Evolutionary conservation across 2,113 vertebrate species (phyloP).

Genomic region (Scolopax mira): DNA sequence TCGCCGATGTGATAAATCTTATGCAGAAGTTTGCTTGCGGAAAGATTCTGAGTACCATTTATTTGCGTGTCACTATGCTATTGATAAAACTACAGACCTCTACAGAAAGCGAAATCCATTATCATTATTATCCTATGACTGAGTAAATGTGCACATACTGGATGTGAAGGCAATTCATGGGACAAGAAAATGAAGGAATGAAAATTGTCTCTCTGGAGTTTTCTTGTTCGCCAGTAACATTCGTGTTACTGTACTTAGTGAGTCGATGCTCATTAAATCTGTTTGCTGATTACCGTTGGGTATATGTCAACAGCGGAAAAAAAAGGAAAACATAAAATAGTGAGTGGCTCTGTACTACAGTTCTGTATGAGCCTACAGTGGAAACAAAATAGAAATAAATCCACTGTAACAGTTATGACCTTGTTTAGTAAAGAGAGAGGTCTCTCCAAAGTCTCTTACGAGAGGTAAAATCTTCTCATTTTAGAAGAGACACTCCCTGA

Average conservation of each 20-base stretch:
- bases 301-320: constrained; percentile 31
- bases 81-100: constrained; percentile 20
- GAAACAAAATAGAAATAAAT: constrained; percentile 2
- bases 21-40: constrained; percentile 44
- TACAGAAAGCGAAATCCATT: constrained; percentile 48
- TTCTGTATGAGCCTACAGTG: background rate
- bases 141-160: constrained; percentile 42
- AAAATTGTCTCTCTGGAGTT: constrained; percentile 8
- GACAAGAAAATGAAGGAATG: constrained; percentile 42
- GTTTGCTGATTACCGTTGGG: constrained; percentile 40
- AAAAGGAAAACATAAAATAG: constrained; percentile 16
- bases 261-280: constrained; percentile 38
- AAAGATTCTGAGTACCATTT: constrained; percentile 56
- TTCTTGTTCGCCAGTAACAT: constrained; percentile 8
- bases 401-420: background rate
- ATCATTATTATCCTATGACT: constrained; percentile 36
- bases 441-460: background rate
- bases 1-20: constrained; percentile 34
- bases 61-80: constrained; percentile 56
- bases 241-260: constrained; percentile 11
- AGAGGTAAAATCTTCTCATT: background rate
- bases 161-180: constrained; percentile 34
- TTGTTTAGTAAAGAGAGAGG: background rate
- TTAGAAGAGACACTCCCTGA: background rate
- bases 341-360: background rate